Evolutionary conservation across 2,797 vertebrate species (phyloP).

Genomic region (Nyctibius grandis): DNA sequence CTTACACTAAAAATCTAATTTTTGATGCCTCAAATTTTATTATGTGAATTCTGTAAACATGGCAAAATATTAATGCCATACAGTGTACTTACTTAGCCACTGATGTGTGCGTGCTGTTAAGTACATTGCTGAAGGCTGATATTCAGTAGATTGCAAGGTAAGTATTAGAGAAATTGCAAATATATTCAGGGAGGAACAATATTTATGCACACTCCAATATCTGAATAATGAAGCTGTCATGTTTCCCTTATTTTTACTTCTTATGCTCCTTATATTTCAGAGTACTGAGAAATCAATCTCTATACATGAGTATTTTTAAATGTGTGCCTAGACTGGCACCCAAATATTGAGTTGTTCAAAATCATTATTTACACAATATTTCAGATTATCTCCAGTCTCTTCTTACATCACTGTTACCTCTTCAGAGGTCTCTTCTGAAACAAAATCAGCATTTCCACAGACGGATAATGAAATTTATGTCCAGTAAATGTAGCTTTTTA

Average conservation of each 20-base stretch:
- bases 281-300: background rate
- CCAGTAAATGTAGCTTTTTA: background rate
- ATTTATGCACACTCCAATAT: background rate
- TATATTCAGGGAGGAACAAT: background rate
- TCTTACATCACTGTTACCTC: background rate
- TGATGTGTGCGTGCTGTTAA: background rate
- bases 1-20: background rate
- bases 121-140: background rate
- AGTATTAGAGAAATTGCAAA: background rate
- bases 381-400: background rate
- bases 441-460: background rate
- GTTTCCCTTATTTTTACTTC: background rate
- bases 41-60: background rate
- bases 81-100: background rate
- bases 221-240: background rate
- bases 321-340: background rate
- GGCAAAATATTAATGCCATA: background rate
- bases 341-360: background rate
- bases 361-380: background rate
- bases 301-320: background rate
- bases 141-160: background rate
- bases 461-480: background rate
- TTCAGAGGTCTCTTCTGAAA: background rate
- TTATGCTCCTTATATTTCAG: background rate
- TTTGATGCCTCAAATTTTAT: background rate